These are phyloP conservation scores for Amblyornis subalaris DNA, from an alignment of 2,113 vertebrate species.

Conservation along the genomic window DNA sequence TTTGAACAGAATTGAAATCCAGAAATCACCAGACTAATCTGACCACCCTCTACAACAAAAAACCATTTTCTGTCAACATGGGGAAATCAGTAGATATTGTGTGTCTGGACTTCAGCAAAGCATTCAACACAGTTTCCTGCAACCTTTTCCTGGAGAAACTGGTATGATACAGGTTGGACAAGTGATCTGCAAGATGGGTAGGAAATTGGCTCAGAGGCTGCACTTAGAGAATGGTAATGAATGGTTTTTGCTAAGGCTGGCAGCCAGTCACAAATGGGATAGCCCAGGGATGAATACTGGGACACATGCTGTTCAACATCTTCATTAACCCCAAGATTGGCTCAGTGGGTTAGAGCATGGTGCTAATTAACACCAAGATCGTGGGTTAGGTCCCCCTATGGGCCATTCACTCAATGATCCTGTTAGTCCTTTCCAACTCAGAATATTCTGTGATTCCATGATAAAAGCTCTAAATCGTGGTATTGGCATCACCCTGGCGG, in stretches of 20 bases:
- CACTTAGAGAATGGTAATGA: not conserved
- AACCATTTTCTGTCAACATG: not conserved
- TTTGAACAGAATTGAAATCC: not conserved
- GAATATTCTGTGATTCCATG: not conserved
- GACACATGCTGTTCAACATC: not conserved
- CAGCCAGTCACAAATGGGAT: not conserved
- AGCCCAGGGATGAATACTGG: no score
- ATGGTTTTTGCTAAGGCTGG: not conserved
- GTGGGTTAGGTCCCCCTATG: no score
- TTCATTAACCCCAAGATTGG: not conserved
- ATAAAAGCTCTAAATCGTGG: not conserved
- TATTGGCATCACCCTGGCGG: not conserved
- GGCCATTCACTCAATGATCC: not conserved
- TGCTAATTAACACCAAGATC: not conserved
- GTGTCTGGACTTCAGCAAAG: not conserved
- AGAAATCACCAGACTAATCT: not conserved
- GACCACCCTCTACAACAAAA: not conserved
- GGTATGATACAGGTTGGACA: not conserved
- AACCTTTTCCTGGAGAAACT: not conserved
- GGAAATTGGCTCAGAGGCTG: not conserved
- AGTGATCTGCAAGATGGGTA: not conserved
- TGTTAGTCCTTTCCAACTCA: not conserved
- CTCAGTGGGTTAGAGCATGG: not conserved
- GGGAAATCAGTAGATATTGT: not conserved
- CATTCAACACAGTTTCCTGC: accelerated